Base-by-base conservation (phyloP, 1,140 invertebrate species). In the Calephelis virginiensis region DNA sequence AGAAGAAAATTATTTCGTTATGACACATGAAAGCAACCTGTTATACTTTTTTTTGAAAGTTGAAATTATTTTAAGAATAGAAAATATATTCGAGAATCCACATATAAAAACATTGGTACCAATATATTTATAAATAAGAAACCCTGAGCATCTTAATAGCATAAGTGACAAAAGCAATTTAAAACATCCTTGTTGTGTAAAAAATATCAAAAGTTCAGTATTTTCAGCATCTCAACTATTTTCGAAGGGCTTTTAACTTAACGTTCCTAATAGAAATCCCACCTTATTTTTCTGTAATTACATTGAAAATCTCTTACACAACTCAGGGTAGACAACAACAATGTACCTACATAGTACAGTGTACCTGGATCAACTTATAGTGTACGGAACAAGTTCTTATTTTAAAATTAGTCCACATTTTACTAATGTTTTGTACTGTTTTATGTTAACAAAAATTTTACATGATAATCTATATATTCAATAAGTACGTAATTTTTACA, bases 241-340 rank as follows among this genome's bases (percentile, higher is more conserved):
- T 56, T 56, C 17, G 28, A 17, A 53, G 17, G 49, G 12, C 49
- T 63, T 64, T 60, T 48, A 56, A 61, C 37, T 67, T 53, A 64
- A 71, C 53, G 49, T 43, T 38, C 56, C 68, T 71, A 71, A 71
- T 71, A 63, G 62, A 48, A 66, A 50, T 48, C 28, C 50, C 46
- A 61, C 59, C 64, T 66, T 72, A 73, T 73, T 70, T 73, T 70
- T 66, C 71, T 61, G 63, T 73, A 73, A 73, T 73, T 73, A 69
- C 71, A 62, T 60, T 70, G 67, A 70, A 72, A 64, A 50, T 53
- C 66, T 65, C 65, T 65, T 40, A 56, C 63, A 68, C 71, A 68
- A 63, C 64, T 73, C 68, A 66, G 64, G 64, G 60, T 14, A 40
- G 62, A 59, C 70, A 49, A 63, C 46, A 67, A 63, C 68, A 67